Evolutionary conservation across 2,113 vertebrate genomes (phyloP).

Genomic region (Copsychus sechellarum): DNA sequence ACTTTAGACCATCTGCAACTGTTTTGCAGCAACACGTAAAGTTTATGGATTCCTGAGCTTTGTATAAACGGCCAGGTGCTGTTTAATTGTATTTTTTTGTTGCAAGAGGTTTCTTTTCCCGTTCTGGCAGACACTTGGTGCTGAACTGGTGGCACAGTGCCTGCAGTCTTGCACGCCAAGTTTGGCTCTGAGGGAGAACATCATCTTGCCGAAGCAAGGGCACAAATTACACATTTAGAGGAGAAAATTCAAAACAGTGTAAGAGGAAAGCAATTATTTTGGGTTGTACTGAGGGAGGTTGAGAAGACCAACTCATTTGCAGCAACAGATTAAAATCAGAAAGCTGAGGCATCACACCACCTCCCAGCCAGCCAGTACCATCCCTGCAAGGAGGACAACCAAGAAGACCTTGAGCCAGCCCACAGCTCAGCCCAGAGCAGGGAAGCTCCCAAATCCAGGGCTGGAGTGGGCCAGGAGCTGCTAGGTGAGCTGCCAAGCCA

Average conservation of each 20-base stretch:
- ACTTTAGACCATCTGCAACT: slow-evolving; percentile 71
- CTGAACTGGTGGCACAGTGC: slow-evolving; percentile 27
- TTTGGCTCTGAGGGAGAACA: slow-evolving; percentile 10
- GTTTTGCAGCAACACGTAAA: slow-evolving; percentile 56
- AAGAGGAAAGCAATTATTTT: slow-evolving; percentile 52
- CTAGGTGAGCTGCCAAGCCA: fast-evolving
- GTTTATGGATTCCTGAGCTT: slow-evolving; percentile 55
- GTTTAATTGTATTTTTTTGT: slow-evolving; percentile 25
- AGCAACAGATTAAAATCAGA: not conserved
- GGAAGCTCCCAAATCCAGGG: not conserved
- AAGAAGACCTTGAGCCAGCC: not conserved
- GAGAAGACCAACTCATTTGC: not conserved
- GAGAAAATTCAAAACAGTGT: slow-evolving; percentile 44
- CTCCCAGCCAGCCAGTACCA: not conserved
- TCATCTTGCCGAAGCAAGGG: slow-evolving; percentile 48
- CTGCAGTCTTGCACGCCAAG: slow-evolving; percentile 3
- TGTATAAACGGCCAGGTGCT: slow-evolving; percentile 64
- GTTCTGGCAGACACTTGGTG: slow-evolving; percentile 11
- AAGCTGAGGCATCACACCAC: not conserved
- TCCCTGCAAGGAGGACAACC: not conserved
- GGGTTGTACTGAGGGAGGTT: not conserved
- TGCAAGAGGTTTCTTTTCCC: slow-evolving; percentile 7
- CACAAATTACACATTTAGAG: slow-evolving; percentile 52
- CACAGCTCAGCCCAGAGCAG: not conserved
- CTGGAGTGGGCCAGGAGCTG: not conserved